Evolutionary conservation across 2,888 invertebrate genomes (phyloP).

Genomic region (Ganaspis brasiliensis): DNA sequence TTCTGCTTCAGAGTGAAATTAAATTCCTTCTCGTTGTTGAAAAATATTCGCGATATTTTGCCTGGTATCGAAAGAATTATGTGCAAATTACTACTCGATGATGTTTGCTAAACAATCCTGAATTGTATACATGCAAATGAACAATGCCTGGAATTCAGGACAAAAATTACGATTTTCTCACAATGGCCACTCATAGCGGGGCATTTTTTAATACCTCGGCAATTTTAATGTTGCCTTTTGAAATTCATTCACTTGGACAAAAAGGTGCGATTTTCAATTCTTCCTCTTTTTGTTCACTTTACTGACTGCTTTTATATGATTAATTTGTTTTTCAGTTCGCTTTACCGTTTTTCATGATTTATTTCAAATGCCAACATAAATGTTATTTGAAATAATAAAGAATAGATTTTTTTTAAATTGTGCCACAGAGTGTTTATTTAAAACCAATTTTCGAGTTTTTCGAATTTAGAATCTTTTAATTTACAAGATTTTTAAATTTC

Average conservation of each 20-base stretch:
- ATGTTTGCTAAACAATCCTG: not conserved
- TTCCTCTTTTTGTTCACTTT: not conserved
- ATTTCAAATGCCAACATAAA: too few species aligned
- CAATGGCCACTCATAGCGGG: constrained; percentile 10
- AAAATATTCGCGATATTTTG: not conserved
- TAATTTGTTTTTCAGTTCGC: too few species aligned
- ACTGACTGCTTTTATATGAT: not conserved
- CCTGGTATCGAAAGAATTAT: not conserved
- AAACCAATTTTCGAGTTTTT: too few species aligned
- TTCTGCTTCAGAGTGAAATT: too few species aligned
- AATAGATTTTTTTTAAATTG: too few species aligned
- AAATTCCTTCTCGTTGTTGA: too few species aligned
- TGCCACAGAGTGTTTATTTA: too few species aligned
- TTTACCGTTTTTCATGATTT: too few species aligned
- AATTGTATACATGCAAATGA: constrained; percentile 11
- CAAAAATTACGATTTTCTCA: constrained; percentile 6
- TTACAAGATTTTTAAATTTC: too few species aligned
- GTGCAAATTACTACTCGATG: not conserved
- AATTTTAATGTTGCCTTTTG: constrained; percentile 11
- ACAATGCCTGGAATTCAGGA: constrained; percentile 14
- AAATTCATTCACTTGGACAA: not conserved
- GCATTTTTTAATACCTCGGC: constrained; percentile 16
- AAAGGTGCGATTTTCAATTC: not conserved
- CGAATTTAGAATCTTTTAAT: too few species aligned
- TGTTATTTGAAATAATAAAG: too few species aligned